phyloP scores from a whole-genome alignment of 2,888 invertebrate genomes.

The Eristalis arbustorum region DNA sequence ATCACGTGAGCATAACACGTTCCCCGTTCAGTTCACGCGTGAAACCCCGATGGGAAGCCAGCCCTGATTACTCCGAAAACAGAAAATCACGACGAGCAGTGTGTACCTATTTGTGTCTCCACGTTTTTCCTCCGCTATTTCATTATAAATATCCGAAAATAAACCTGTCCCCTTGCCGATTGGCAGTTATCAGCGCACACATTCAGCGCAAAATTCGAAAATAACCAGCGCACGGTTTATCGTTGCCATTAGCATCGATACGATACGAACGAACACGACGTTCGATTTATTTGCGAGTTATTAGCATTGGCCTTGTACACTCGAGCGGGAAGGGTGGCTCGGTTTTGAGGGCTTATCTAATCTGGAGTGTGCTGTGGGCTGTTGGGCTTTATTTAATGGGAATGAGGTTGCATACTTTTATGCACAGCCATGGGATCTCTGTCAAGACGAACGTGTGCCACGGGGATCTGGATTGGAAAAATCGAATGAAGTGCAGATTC shows the following conservation, averaged over 20 bases:
- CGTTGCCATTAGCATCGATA: constrained; percentile 29
- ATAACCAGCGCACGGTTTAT: constrained; percentile 21
- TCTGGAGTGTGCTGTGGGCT: constrained; percentile 9
- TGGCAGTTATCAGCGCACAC: constrained; percentile 26
- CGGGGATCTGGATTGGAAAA: not conserved
- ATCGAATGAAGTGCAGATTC: not conserved
- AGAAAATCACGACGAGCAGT: not conserved
- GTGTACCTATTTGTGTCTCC: not conserved
- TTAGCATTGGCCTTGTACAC: not conserved
- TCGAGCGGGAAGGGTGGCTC: too few relatives aligned
- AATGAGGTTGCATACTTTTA: too few relatives aligned
- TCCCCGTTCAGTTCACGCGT: not conserved
- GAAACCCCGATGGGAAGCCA: not conserved
- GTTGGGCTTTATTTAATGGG: not conserved
- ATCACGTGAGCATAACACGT: constrained; percentile 2
- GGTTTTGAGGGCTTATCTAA: constrained; percentile 35
- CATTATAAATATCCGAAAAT: constrained; percentile 21
- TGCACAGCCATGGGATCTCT: too few relatives aligned
- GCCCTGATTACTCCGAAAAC: not conserved
- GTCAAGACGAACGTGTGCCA: not conserved
- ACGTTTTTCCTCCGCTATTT: not conserved
- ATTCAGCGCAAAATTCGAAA: constrained; percentile 6
- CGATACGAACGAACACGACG: constrained; percentile 12
- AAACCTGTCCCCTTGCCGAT: constrained; percentile 18
- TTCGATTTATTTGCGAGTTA: constrained; percentile 24